Evolutionary conservation across 2,888 invertebrate genomes (phyloP), one percentile per base, ranked within the genome.

Genomic region (Dryocosmus kuriphilus): DNA sequence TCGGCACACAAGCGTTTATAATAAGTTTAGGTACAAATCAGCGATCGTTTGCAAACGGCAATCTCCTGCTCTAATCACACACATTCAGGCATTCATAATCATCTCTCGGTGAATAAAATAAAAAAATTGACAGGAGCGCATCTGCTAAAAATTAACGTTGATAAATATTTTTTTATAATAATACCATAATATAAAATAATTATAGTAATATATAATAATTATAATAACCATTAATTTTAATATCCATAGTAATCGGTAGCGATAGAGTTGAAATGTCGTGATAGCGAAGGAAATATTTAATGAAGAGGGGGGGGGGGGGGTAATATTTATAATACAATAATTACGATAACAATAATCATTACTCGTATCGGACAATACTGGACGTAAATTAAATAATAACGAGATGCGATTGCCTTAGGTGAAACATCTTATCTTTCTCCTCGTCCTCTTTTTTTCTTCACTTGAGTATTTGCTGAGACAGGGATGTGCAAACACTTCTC

Each of bases 331-430:
- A 77, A 76, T 80, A 41, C 79, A 57, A 38, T 79, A 61, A 82
- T 81, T 81, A 81, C 76, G 78, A 82, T 79, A 71, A 74, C 74
- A 77, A 77, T 81, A 79, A 76, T 79, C 73, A 75, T 79, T 77
- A 83, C 74, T 74, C 78, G 78, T 77, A 81, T 81, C 81, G 81
- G 82, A 85, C 85, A 89, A 89, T 89, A 89, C 89, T 89, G 89
- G 84, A 88, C 85, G 89, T 89, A 89, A 89, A 88, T 89, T 89
- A 88, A 87, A 88, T 88, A 88, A 84, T 84, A 83, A 80, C 80
- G 76, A 79, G 46, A 62, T 77, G 71, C 79, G 71, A 76, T 76
- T 78, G 79, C 65, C 41, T 65, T 65, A 41, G 65, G 65, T 65
- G 65, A 65, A 63, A 63, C n/a, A 35, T 63, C 22, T 63, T 38